A percentile compares a stretch with the other conserved stretches of the same genome.
Evolutionary conservation across 2,888 invertebrate genomes (phyloP).

Genomic region (Hirtodrosophila duncani): DNA sequence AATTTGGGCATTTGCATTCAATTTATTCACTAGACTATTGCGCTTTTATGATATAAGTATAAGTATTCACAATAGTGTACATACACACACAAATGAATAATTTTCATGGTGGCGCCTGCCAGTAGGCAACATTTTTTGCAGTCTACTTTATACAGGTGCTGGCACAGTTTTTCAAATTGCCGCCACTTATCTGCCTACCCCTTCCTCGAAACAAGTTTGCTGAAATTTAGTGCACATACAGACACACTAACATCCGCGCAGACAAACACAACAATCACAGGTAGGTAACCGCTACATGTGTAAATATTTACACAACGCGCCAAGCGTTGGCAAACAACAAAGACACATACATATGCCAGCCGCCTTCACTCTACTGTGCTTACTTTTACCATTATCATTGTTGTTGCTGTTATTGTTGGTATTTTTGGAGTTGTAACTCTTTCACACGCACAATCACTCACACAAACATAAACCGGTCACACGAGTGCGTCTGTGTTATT

Average conservation of each 20-base stretch:
- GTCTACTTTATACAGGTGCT: constrained; percentile 26
- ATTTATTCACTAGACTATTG: no score
- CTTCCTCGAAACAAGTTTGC: constrained; percentile 1
- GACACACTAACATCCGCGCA: not conserved
- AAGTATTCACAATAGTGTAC: no score
- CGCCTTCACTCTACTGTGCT: no score
- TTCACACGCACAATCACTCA: constrained; percentile 12
- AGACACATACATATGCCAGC: no score
- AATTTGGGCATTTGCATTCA: no score
- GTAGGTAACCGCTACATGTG: constrained; percentile 72
- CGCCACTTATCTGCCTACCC: constrained; percentile 9
- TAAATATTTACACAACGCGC: constrained; percentile 73
- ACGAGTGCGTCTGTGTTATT: constrained; percentile 46
- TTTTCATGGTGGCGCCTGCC: constrained; percentile 28
- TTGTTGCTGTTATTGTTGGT: constrained; percentile 23
- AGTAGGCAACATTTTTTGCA: constrained; percentile 35
- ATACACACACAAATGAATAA: no score
- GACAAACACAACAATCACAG: constrained; percentile 54
- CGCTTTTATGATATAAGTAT: no score
- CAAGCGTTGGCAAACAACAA: constrained; percentile 67
- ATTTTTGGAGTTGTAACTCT: constrained; percentile 34
- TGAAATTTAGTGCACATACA: not conserved
- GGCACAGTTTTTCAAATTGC: constrained; percentile 35
- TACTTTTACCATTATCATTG: constrained; percentile 44
- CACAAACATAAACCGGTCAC: constrained; percentile 7